Percentiles rank a stretch among this genome's conserved stretches.
phyloP scores from a whole-genome alignment of 2,113 vertebrate genomes.

The Coreoperca whiteheadi region DNA sequence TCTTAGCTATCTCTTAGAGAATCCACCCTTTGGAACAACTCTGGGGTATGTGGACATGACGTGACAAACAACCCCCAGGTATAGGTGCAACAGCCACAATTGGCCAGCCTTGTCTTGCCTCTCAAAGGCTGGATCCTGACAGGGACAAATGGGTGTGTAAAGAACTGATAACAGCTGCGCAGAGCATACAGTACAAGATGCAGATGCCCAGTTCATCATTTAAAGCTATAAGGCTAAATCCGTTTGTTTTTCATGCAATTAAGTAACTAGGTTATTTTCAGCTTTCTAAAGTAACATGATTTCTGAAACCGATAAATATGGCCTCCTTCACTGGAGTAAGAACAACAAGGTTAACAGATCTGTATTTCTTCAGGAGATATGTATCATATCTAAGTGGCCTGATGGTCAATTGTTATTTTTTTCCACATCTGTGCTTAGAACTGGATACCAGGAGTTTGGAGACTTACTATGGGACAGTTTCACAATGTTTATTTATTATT shows the following conservation, averaged over 20 bases:
- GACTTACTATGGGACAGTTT: not conserved
- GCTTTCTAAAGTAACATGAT: not conserved
- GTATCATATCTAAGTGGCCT: not conserved
- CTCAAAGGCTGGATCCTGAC: not conserved
- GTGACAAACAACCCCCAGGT: not conserved
- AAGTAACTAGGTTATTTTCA: not conserved
- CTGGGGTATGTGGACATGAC: not conserved
- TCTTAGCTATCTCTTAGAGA: not conserved
- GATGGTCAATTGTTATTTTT: not conserved
- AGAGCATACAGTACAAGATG: not conserved
- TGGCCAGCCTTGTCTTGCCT: not conserved
- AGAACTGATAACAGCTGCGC: not conserved
- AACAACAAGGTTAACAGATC: not conserved
- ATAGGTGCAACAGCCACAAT: not conserved
- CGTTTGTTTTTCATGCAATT: not conserved
- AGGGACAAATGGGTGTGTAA: not conserved
- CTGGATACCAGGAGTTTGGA: slow-evolving; percentile 4
- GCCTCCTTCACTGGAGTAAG: not conserved
- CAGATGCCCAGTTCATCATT: not conserved
- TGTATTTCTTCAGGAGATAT: not conserved
- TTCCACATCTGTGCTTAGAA: not conserved
- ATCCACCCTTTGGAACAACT: not conserved
- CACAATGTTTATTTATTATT: no score
- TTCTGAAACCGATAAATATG: not conserved
- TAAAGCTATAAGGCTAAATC: not conserved